Evolutionary conservation across 1,140 invertebrate genomes (phyloP), one percentile per base, ranked within the genome.

Genomic region (Drosophila burlai): DNA sequence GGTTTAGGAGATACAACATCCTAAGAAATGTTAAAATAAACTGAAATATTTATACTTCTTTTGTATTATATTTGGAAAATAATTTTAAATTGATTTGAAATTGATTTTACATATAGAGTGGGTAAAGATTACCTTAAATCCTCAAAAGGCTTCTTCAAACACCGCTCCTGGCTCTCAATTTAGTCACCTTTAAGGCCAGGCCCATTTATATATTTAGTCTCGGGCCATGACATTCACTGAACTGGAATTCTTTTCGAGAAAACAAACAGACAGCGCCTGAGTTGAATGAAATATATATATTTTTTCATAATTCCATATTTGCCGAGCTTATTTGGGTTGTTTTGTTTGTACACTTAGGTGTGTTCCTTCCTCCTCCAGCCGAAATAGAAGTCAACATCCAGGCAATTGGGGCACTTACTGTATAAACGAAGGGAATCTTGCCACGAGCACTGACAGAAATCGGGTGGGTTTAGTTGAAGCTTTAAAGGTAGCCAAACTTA

Each of bases 291-390:
- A 42, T 24, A 16, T 63, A 34, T 62, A 34, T 65, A 46, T 63
- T 11, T 57, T 11, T 45, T 45, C 65, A 87, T 83, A 80, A 81
- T 84, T 66, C 68, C 65, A 60, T 78, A 69, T 78, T 78, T 69
- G 57, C 43, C 43, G n/a, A 46, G 64, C 57, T 68, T 68, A 61
- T 68, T 71, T 78, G 73, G 68, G 45, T 66, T 81, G 58, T 62
- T 66, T 68, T 81, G 68, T 81, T 89, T 84, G 81, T 57, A 87
- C 67, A 89, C 65, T 64, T 71, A 72, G 81, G 81, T 75, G 84
- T 84, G 81, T 75, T 83, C 43, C 45, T 52, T 83, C 43, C 45
- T 52, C 9, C 47, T 54, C 57, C 24, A 34, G 47, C 52, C 59
- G 26, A 64, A 73, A 72, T 66, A 62, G 63, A 78, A 61, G 67